Base-by-base conservation (phyloP, 2,113 vertebrate genomes). In the Philantomba maxwellii region DNA sequence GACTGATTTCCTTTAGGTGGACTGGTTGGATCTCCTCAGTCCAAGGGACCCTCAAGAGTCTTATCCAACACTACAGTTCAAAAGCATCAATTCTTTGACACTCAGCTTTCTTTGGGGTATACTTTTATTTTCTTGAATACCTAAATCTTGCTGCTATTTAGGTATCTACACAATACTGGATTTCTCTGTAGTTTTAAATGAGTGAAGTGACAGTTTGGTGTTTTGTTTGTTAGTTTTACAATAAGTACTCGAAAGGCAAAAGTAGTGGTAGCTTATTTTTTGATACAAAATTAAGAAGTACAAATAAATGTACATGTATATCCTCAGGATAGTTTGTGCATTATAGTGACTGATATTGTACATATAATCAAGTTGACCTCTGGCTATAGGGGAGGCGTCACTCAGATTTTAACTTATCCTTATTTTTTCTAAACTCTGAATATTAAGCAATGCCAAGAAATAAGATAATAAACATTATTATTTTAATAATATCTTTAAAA, bases 381-480 rank as follows among this genome's bases (percentile, higher is more conserved):
- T 58, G 26, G 4, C 16, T 58, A 43, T 1, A 47, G 13, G 13
- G 30, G 1, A 91, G 75, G 26, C 1, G 93, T 66, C 12, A 73
- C 53, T 86, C 78, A 93, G 3, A 62, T 11, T 91, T 91, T 89
- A 81, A 96, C 23, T 95, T 92, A 77, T 8, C 51, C 1, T 10
- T 96, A 47, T 51, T 60, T 70, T 94, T 95, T 85, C 83, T 51
- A 92, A 93, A 97, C 51, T 53, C 92, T 28, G 87, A 98, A 97
- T 30, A 94, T 10, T 87, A 87, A 92, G 1, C 51, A 94, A 21
- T 90, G 28, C 7, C 91, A 95, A 21, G 3, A 97, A 98, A 96
- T 62, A 94, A 93, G 7, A 15, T 47, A 89, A 58, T 64, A 95
- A 19, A 64, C 0, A 60, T 25, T 55, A 77, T 30, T 33, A 95